Conservation (phyloP, 2,888 invertebrate species). For the Pterostichus niger region DNA sequence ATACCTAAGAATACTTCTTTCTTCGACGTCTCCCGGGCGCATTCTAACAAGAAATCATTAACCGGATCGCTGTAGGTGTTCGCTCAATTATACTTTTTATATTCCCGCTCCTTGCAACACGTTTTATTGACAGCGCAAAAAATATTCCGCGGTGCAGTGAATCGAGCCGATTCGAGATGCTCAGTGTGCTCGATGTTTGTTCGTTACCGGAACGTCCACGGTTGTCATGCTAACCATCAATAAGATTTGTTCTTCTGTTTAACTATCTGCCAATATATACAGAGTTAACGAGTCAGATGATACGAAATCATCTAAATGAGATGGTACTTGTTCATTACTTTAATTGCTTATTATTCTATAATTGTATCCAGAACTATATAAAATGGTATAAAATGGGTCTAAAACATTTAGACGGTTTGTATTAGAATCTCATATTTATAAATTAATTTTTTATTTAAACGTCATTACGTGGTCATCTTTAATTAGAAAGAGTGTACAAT, state of each 20-base stretch:
- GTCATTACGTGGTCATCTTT: too few species aligned
- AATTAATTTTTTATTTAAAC: too few species aligned
- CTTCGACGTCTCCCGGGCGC: slow-evolving; percentile 6
- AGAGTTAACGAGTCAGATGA: too few species aligned
- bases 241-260: slow-evolving; percentile 51
- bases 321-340: too few species aligned
- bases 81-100: slow-evolving; percentile 64
- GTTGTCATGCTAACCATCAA: slow-evolving; percentile 39
- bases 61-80: slow-evolving; percentile 64
- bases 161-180: slow-evolving; percentile 49
- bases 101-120: slow-evolving; percentile 49
- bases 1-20: slow-evolving; percentile 9
- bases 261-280: slow-evolving; percentile 20
- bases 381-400: too few species aligned
- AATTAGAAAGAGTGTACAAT: too few species aligned
- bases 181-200: slow-evolving; percentile 32
- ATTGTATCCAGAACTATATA: too few species aligned
- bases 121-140: slow-evolving; percentile 62
- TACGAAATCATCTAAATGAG: too few species aligned
- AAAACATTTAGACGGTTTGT: too few species aligned
- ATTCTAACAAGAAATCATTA: slow-evolving; percentile 65
- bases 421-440: too few species aligned
- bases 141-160: slow-evolving; percentile 30
- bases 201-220: slow-evolving; percentile 52
- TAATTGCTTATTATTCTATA: too few species aligned